These are phyloP conservation scores for Galleria mellonella DNA, from an alignment of 1,140 invertebrate species.

Conservation along the genomic window DNA sequence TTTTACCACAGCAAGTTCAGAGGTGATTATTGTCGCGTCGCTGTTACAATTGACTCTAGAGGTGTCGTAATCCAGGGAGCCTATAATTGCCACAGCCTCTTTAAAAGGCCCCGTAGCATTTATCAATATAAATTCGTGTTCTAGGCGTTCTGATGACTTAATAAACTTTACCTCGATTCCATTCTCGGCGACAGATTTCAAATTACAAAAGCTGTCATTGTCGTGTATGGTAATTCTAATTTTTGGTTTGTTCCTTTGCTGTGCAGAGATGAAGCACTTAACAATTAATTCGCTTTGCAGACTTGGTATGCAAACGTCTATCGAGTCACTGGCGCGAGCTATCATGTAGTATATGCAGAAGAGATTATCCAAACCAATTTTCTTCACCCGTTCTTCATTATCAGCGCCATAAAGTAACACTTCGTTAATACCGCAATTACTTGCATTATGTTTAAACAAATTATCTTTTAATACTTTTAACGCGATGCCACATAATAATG, in stretches of 20 bases:
- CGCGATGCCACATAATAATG: slow-evolving; percentile 12
- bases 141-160: slow-evolving; percentile 23
- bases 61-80: slow-evolving; percentile 40
- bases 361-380: slow-evolving; percentile 42
- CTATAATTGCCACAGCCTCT: slow-evolving; percentile 39
- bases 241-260: slow-evolving; percentile 27
- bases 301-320: slow-evolving; percentile 45
- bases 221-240: slow-evolving; percentile 40
- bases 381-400: slow-evolving; percentile 22
- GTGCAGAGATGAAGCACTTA: slow-evolving; percentile 36
- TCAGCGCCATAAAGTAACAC: slow-evolving; percentile 45
- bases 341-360: slow-evolving; percentile 43
- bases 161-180: slow-evolving; percentile 44
- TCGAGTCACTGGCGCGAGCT: slow-evolving; percentile 23
- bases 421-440: slow-evolving; percentile 30
- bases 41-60: slow-evolving; percentile 31
- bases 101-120: slow-evolving; percentile 19
- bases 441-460: slow-evolving; percentile 5
- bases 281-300: slow-evolving; percentile 37
- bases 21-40: slow-evolving; percentile 40
- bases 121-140: slow-evolving; percentile 52
- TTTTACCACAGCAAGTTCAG: slow-evolving; percentile 26
- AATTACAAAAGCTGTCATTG: slow-evolving; percentile 15
- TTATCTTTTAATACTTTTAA: slow-evolving; percentile 15
- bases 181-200: slow-evolving; percentile 19